phyloP scores from a whole-genome alignment of 64 coral and sea anemone species.

The Pocillopora verrucosa region DNA sequence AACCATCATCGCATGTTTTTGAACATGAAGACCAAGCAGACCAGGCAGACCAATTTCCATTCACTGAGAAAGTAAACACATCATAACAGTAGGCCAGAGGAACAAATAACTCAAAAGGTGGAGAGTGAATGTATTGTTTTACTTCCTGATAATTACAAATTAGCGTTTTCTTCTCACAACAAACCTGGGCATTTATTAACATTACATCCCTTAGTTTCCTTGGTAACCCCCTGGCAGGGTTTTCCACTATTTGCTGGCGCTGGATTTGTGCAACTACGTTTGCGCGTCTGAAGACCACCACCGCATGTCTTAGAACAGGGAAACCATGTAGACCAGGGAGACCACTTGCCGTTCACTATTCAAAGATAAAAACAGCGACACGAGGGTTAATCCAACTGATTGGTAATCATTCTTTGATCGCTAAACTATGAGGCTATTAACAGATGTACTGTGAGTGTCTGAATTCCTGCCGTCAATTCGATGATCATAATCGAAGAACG shows the following conservation, averaged over 20 bases:
- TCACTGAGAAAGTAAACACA: background rate
- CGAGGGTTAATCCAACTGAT: background rate
- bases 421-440: background rate
- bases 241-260: constrained; percentile 34
- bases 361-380: background rate
- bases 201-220: constrained; percentile 1
- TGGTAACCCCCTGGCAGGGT: constrained; percentile 1
- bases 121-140: background rate
- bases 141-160: too few relatives aligned
- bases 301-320: constrained; percentile 31
- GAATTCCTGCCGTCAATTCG: too few relatives aligned
- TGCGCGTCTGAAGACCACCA: background rate
- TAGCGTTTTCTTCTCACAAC: background rate
- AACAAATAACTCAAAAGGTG: too few relatives aligned
- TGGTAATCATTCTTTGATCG: background rate
- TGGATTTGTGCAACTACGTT: constrained; percentile 39
- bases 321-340: background rate
- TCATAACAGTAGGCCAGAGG: background rate
- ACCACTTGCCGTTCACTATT: constrained; percentile 33
- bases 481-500: too few relatives aligned
- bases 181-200: constrained; percentile 21
- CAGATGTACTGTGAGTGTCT: background rate
- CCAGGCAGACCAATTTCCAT: constrained; percentile 32
- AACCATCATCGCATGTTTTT: constrained; percentile 8
- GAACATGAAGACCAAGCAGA: constrained; percentile 25